A percentile compares a stretch with the other conserved stretches of the same genome.
These are phyloP conservation scores for Tuberolachnus salignus DNA, from an alignment of 2,888 invertebrate species.

Conservation along the genomic window DNA sequence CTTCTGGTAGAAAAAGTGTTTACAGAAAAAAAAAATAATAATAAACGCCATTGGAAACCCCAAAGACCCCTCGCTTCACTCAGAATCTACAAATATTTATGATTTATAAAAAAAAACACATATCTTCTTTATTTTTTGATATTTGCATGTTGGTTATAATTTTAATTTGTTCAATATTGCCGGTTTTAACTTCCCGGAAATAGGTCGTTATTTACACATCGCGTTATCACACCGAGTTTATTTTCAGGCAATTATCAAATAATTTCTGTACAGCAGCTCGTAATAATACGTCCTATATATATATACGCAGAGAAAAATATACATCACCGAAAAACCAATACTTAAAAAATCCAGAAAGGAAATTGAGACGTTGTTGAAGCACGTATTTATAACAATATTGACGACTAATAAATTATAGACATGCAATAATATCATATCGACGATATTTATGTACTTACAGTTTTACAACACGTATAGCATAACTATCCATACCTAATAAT, in stretches of 20 bases:
- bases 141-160: slow-evolving; percentile 17
- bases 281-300: too few relatives aligned
- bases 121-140: neutral
- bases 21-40: too few relatives aligned
- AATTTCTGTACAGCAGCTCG: neutral
- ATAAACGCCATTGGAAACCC: too few relatives aligned
- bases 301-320: too few relatives aligned
- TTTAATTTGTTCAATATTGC: neutral
- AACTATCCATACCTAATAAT: too few relatives aligned
- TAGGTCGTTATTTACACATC: neutral
- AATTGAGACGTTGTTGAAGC: neutral
- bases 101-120: too few relatives aligned
- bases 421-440: neutral
- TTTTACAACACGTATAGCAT: too few relatives aligned
- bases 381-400: neutral
- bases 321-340: neutral
- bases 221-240: neutral
- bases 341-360: neutral
- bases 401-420: neutral
- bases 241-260: neutral
- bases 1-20: too few relatives aligned
- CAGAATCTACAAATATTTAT: neutral
- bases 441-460: neutral
- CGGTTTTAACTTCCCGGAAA: slow-evolving; percentile 21
- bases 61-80: too few relatives aligned